Base-by-base conservation (phyloP, 1,140 invertebrate species). In the Penaeus indicus region DNA sequence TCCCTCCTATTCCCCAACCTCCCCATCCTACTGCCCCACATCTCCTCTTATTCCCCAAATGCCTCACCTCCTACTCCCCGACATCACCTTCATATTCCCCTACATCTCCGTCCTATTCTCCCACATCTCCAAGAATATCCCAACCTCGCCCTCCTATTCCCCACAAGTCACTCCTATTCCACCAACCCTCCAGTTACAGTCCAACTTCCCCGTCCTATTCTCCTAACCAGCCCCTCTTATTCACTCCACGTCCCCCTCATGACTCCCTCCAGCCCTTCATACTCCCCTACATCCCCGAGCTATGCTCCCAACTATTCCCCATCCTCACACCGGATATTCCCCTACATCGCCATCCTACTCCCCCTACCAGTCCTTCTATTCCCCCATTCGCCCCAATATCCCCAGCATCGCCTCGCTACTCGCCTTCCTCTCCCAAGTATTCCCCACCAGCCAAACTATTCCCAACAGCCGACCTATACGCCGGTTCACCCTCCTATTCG, bases 1-100 rank as follows among this genome's bases (percentile, higher is more conserved):
- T 88, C 95, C 95, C 0, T 94, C 93, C 16, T 95, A 95, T 89
- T 94, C 93, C 8, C 95, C 95, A 25, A 94, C 94, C 10, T 93
- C 92, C 75, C 97, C 97, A 0, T 95, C 94, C 67, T 97, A 97
- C 91, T 95, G 95, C 3, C 96, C 96, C 1, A 96, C 97, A 11
- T 95, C 95, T 80, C 95, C 3, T 95, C 94, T 79, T 96, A 97
- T 91, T 95, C 95, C 0, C 96, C 96, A 0, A 95, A n/a, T n/a
- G n/a, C 96, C 0, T 95, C 94, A 67, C 95, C 95, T 95, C 94
- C 27, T 96, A 96, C 88, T 93, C 93, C 0, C 94, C 94, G 0
- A 95, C 95, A 3, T 94, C 94, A 90, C 94, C 94, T 0, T 92
- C 93, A n/a, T 97, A 97, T 93, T 97, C 94, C 77, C 97, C 96